Evolutionary conservation across 2,113 vertebrate species (phyloP), one percentile per base, ranked within the genome.

Genomic region (Capreolus pygargus): DNA sequence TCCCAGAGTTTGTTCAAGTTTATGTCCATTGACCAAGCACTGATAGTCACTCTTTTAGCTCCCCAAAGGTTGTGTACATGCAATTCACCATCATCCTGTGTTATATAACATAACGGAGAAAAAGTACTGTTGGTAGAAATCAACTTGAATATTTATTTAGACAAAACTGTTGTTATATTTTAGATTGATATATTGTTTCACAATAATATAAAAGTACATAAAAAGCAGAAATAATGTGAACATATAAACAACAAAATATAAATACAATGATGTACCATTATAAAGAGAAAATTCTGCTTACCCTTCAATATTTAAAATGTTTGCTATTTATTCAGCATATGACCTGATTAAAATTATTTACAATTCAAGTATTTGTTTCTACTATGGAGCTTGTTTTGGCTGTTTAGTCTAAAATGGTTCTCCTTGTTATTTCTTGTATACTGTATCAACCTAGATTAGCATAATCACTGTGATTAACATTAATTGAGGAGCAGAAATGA

Each of bases 331-430:
- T 85, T 92, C 60, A 91, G 27, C 84, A 61, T 74, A 91, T 86
- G 60, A 86, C 58, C 47, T 96, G 52, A 86, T 90, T 91, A 25
- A 57, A 61, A 95, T 92, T 86, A 91, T 95, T 95, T 91, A 95
- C 83, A 94, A 95, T 96, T 97, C 88, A 98, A 95, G 85, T 97
- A 94, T 97, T 96, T 98, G 81, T 96, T 43, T 94, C 86, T 95
- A 96, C 58, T 58, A 5, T 89, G 58, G 47, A 57, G 92, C 60
- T 96, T 97, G 95, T 95, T 97, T 97, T 88, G 60, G 67, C 7
- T 92, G 60, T 96, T 97, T 93, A 82, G 16, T 88, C 90, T 98
- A 92, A 97, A 97, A 96, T 88, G 84, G 50, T 70, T 97, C 81
- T 79, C 39, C 82, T 96, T 96, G 95, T 92, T 98, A 96, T 83